Base-by-base conservation (phyloP, 2,888 invertebrate genomes). In the Sesia apiformis region DNA sequence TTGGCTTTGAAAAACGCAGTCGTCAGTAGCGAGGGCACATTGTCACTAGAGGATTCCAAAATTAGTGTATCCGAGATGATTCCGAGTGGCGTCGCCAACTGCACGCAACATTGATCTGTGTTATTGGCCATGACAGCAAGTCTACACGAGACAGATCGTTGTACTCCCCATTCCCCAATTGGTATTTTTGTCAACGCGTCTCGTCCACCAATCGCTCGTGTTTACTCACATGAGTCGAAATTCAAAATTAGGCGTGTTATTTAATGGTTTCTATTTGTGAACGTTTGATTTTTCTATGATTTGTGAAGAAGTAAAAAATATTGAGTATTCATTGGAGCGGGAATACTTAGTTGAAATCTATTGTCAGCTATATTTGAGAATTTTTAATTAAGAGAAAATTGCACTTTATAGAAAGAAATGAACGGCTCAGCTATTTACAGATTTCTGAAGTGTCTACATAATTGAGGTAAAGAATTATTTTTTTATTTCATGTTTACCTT, bases 81-180 rank as follows among this genome's bases (percentile, higher is more conserved):
- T 70, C 76, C 72, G 78, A 69, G 69, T 78, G 80, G 76, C 79
- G 76, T 74, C 73, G 83, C 80, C 80, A 84, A 83, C 81, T 80
- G 82, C 78, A 85, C 78, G 86, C 79, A 72, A 81, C 87, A 82
- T 84, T 84, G 85, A 84, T 75, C 72, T 70, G 68, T 72, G 81
- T 81, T 85, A 87, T 88, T 85, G 84, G 75, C 79, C 81, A 78
- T 84, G 85, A 84, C 88, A 82, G 74, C 70, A 73, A 65, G 68
- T 68, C 69, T 72, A 63, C 52, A 56, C 57, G 58, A 72, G 76
- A 76, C 74, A 69, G 60, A 72, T 73, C 64, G 66, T 66, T 72
- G 66, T 64, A 64, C 74, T 76, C 75, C 73, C 77, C 64, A 64
- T 74, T 76, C 75, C 73, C 77, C 64, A 63, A 80, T 74, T 71